Conservation (phyloP, 2,113 vertebrate genomes). For the Scomber scombrus region DNA sequence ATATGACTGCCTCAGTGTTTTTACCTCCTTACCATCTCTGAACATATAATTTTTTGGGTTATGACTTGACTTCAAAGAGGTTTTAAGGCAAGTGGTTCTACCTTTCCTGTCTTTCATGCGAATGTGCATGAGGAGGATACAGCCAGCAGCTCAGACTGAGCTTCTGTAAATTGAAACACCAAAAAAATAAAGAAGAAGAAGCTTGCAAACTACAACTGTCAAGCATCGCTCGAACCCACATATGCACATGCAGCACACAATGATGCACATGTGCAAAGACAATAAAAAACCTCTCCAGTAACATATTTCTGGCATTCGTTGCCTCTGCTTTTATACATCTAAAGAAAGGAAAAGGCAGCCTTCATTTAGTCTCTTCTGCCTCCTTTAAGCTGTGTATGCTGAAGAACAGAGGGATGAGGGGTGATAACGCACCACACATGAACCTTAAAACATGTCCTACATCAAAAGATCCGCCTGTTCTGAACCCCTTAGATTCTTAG, state of each 20-base stretch:
- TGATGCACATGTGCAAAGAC: constrained; percentile 24
- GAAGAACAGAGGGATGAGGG: constrained; percentile 41
- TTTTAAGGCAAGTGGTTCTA: constrained; percentile 66
- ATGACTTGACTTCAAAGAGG: constrained; percentile 65
- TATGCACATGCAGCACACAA: constrained; percentile 2
- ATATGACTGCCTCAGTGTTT: constrained; percentile 38
- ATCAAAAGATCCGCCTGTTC: constrained; percentile 58
- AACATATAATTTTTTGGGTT: constrained; percentile 38
- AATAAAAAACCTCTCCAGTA: constrained; percentile 24
- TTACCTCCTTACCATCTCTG: constrained; percentile 35
- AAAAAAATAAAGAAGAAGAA: background rate
- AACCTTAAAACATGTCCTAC: constrained; percentile 57
- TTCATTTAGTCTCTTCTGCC: constrained; percentile 34
- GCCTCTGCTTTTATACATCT: constrained; percentile 18
- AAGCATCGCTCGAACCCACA: constrained; percentile 7
- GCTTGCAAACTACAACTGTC: background rate
- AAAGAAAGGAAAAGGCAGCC: background rate
- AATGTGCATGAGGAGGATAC: constrained; percentile 43
- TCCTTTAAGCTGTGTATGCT: constrained; percentile 37
- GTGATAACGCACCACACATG: constrained; percentile 44
- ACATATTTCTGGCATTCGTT: constrained; percentile 11
- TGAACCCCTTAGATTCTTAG: constrained; percentile 53
- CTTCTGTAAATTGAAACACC: background rate
- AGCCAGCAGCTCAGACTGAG: constrained; percentile 28
- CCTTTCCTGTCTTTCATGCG: constrained; percentile 59